Conservation (phyloP, 2,113 vertebrate species). For the Glaucidium brasilianum region DNA sequence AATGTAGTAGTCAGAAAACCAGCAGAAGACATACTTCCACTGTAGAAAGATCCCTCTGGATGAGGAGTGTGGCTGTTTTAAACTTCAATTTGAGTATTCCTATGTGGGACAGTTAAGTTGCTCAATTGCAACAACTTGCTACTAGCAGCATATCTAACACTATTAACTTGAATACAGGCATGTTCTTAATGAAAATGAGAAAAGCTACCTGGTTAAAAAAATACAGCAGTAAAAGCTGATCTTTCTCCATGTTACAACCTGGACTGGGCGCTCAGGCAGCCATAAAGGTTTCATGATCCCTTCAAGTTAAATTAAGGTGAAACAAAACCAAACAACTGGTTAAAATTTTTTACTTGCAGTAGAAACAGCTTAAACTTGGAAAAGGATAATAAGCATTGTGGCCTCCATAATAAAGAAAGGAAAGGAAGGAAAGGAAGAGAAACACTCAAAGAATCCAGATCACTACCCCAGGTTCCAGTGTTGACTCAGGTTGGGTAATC, state of each 20-base stretch:
- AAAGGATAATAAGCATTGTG: too few relatives aligned
- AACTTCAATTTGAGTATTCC: not conserved
- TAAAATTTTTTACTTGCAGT: too few relatives aligned
- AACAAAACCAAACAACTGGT: too few relatives aligned
- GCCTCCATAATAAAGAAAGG: too few relatives aligned
- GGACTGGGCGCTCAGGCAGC: too few relatives aligned
- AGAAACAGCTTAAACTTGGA: too few relatives aligned
- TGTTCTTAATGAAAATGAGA: not conserved
- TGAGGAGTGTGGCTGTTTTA: not conserved
- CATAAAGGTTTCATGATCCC: too few relatives aligned
- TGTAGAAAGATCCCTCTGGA: not conserved
- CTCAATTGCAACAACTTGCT: not conserved
- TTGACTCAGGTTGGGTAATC: too few relatives aligned
- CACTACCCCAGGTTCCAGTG: too few relatives aligned
- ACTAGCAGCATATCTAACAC: not conserved
- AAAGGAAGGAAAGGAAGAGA: too few relatives aligned
- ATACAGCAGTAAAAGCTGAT: not conserved
- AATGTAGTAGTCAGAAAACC: not conserved
- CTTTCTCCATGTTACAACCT: not conserved
- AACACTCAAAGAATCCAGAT: too few relatives aligned
- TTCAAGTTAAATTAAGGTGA: too few relatives aligned
- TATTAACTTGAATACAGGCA: not conserved
- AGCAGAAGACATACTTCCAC: not conserved
- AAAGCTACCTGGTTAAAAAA: not conserved
- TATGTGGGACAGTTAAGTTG: not conserved